Percentiles rank a stretch among this genome's conserved stretches.
Conservation (phyloP, 2,113 vertebrate species). For the Jaculus jaculus region DNA sequence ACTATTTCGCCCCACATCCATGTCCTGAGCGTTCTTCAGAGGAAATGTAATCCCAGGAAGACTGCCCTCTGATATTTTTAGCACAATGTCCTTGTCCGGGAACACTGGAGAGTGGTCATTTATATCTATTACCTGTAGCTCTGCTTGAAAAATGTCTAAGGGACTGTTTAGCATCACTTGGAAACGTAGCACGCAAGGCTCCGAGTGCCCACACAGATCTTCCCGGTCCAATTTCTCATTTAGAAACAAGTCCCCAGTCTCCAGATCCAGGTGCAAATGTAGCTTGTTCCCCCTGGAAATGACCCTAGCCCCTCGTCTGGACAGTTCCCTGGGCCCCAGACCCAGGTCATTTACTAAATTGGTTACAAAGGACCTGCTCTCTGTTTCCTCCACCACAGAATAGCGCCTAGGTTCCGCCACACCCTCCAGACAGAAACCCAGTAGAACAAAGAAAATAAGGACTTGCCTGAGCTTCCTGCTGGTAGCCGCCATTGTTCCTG, state of each 20-base stretch:
- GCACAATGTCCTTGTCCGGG: slow-evolving; percentile 65
- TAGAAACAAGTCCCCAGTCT: slow-evolving; percentile 85
- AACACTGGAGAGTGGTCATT: slow-evolving; percentile 89
- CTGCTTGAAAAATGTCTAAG: slow-evolving; percentile 85
- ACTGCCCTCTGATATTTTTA: slow-evolving; percentile 69
- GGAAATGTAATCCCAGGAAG: slow-evolving; percentile 68
- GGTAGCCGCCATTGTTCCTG: slow-evolving; percentile 56
- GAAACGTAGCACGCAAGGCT: slow-evolving; percentile 83
- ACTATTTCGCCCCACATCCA: slow-evolving; percentile 75
- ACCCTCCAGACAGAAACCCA: neutral
- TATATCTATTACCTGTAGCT: slow-evolving; percentile 86
- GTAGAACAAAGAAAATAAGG: slow-evolving; percentile 44
- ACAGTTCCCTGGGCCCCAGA: slow-evolving; percentile 83
- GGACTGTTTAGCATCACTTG: slow-evolving; percentile 89
- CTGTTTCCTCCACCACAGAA: slow-evolving; percentile 85
- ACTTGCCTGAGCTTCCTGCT: slow-evolving; percentile 67
- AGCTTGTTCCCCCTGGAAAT: slow-evolving; percentile 82
- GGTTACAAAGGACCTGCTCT: slow-evolving; percentile 84
- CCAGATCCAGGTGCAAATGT: slow-evolving; percentile 82
- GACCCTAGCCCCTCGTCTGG: slow-evolving; percentile 82
- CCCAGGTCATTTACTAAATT: slow-evolving; percentile 87
- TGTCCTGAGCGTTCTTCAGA: slow-evolving; percentile 73
- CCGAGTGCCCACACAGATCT: slow-evolving; percentile 83
- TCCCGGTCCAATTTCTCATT: slow-evolving; percentile 88
- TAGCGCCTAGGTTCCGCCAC: neutral